Evolutionary conservation across 2,797 vertebrate genomes (phyloP).

Genomic region (Limosa lapponica): DNA sequence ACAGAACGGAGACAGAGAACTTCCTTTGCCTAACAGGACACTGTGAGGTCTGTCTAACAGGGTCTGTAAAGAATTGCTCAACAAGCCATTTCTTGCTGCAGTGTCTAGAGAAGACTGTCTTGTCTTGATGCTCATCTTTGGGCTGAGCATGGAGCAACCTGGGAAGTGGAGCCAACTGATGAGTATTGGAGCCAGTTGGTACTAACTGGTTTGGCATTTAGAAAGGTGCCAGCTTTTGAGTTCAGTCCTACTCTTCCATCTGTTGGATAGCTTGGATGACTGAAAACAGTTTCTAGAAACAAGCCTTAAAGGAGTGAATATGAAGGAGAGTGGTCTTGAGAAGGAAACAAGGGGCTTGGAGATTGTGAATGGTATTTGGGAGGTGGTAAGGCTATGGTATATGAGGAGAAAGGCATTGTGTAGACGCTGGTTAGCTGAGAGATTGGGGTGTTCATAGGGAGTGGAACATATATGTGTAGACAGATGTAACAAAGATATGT

Average conservation of each 20-base stretch:
- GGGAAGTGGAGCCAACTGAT: neutral
- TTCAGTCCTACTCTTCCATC: neutral
- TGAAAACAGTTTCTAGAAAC: neutral
- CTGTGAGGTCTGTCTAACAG: neutral
- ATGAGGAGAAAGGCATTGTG: neutral
- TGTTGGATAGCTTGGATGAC: neutral
- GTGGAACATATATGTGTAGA: neutral
- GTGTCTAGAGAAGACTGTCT: neutral
- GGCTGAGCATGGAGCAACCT: neutral
- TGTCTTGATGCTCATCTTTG: neutral
- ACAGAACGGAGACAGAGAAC: neutral
- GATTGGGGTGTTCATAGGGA: neutral
- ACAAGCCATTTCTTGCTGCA: neutral
- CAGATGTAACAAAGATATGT: neutral
- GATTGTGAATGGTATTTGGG: neutral
- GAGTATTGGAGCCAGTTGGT: neutral
- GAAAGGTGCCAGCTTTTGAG: neutral
- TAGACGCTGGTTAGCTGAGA: neutral
- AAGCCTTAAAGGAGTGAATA: neutral
- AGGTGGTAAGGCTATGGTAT: neutral
- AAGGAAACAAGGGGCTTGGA: neutral
- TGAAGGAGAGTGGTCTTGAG: neutral
- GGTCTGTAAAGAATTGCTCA: neutral
- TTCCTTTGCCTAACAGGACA: neutral
- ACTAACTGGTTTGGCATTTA: neutral